Conservation (phyloP, 2,797 vertebrate species). For the Characodon lateralis region DNA sequence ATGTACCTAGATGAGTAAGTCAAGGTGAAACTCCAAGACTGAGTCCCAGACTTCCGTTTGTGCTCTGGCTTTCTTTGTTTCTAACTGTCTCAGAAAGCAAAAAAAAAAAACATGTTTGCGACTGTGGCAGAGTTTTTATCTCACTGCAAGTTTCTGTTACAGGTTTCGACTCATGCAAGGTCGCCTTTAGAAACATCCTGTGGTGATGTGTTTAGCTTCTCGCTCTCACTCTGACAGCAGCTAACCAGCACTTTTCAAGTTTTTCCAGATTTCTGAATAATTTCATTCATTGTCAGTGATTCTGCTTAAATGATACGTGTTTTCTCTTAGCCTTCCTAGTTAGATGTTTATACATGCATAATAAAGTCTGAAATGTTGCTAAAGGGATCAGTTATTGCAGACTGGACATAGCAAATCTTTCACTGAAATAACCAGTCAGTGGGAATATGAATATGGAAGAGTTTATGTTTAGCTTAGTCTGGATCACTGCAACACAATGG, state of each 20-base stretch:
- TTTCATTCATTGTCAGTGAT: neutral
- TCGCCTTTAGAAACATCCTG: conserved; percentile 29
- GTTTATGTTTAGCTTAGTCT: neutral
- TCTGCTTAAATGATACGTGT: neutral
- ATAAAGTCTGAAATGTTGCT: neutral
- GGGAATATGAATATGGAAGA: neutral
- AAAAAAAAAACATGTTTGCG: conserved; percentile 30
- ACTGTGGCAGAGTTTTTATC: conserved; percentile 25
- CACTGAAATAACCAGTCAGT: neutral
- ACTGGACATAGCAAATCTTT: neutral
- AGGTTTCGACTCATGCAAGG: conserved; percentile 8
- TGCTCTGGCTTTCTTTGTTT: conserved; percentile 24
- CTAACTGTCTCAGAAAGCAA: conserved; percentile 31
- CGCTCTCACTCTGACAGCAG: conserved; percentile 15
- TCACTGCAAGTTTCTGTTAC: conserved; percentile 31
- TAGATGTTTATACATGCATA: neutral
- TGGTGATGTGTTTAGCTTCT: conserved; percentile 6
- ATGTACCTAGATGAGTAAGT: conserved; percentile 51
- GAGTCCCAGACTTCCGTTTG: conserved; percentile 38
- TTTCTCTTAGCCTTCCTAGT: neutral
- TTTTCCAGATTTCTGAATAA: conserved; percentile 5
- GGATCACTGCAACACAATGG: conserved; percentile 14
- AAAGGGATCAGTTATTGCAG: conserved; percentile 2
- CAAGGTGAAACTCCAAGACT: conserved; percentile 55
- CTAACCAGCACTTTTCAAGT: conserved; percentile 17